phyloP scores from a whole-genome alignment of 2,797 vertebrate genomes.

The Hafferia zeledoni region DNA sequence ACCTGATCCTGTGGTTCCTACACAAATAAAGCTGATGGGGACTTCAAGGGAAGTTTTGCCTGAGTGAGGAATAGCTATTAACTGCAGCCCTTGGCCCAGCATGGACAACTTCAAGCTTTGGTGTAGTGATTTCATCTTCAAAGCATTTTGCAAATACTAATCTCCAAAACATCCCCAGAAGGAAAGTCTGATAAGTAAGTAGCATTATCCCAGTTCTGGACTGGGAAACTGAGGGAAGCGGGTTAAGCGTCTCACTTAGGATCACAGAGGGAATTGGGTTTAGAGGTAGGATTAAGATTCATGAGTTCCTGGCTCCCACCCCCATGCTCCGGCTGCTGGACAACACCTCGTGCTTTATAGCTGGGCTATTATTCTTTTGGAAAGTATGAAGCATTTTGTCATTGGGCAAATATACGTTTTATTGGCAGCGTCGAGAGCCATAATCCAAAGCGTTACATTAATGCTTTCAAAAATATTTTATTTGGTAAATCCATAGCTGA shows the following conservation, averaged over 20 bases:
- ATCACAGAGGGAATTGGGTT: constrained; percentile 50
- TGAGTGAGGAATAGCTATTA: background rate
- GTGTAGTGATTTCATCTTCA: constrained; percentile 61
- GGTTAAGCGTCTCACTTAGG: constrained; percentile 32
- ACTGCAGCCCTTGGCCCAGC: background rate
- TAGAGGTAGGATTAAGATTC: constrained; percentile 60
- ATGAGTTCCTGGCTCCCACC: constrained; percentile 51
- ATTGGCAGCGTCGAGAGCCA: constrained; percentile 3
- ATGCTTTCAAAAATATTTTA: constrained; percentile 69
- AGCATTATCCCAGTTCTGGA: constrained; percentile 55
- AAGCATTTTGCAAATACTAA: constrained; percentile 60
- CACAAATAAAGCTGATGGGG: background rate
- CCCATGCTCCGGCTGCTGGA: constrained; percentile 14
- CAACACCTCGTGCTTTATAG: constrained; percentile 36
- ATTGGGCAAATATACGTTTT: constrained; percentile 55
- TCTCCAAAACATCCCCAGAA: constrained; percentile 55
- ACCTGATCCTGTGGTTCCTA: background rate
- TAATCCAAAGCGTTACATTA: constrained; percentile 47
- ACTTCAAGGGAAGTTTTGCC: constrained; percentile 23
- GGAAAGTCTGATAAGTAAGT: constrained; percentile 65
- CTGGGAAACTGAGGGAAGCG: constrained; percentile 39
- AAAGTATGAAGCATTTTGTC: constrained; percentile 59
- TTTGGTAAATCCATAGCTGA: constrained; percentile 71
- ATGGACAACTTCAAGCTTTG: background rate
- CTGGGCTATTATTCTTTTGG: constrained; percentile 34